Base-by-base conservation (phyloP, 2,888 invertebrate genomes). In the Esperia sulphurella region DNA sequence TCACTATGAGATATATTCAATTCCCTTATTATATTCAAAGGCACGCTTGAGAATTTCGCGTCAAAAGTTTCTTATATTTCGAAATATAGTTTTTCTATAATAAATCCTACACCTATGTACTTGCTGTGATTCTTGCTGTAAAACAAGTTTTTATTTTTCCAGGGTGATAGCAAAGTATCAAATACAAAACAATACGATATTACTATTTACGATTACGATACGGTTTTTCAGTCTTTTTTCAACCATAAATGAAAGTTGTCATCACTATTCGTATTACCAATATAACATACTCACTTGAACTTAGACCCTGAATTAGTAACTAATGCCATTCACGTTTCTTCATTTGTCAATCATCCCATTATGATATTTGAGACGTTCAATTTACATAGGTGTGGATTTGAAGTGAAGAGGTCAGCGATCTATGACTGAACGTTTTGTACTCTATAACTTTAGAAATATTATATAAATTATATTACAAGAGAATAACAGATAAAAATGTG, bases 281-380 rank as follows among this genome's bases (percentile, higher is more conserved):
- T n/a, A n/a, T 10, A 8, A 30, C 10, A 33, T 33, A 43, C 14
- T 40, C 2, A 43, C 33, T 63, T 71, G 73, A 75, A 71, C 79
- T 74, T 60, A 74, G 57, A 73, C 60, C 66, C 63, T 55, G 53
- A 52, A 55, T 63, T 35, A 59, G 62, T 61, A 64, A 64, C 63
- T 59, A 63, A 44, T 59, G 58, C 44, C 5, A 43, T 43, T 51
- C 60, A 60, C 62, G 54, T 68, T 74, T 74, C 69, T 67, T 78
- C 71, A 74, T 78, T 75, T 76, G 79, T 78, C 77, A 72, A 73
- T 68, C 66, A 65, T 56, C 61, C 57, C 60, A 66, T 65, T 68
- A 59, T 67, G 61, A 61, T 41, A 45, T 40, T 46, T 12, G 13
- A 41, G 37, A 56, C 57, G 53, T 51, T 60, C 58, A 61, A 68